Evolutionary conservation across 2,113 vertebrate species (phyloP), one percentile per base, ranked within the genome.

Genomic region (Epinephelus lanceolatus): DNA sequence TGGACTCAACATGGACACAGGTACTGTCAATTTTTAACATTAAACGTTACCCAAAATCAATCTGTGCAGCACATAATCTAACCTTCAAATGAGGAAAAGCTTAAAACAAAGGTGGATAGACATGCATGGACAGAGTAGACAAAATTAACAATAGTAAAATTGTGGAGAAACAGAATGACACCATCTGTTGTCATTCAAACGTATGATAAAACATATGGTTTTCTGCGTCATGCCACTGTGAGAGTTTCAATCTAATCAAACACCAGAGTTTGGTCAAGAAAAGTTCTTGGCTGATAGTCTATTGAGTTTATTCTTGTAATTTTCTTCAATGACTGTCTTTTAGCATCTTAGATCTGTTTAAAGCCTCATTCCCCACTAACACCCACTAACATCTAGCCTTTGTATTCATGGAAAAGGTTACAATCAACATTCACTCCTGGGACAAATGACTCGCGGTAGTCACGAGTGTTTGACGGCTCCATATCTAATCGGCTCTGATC

Each of bases 1-100:
- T 86, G 93, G 97, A 92, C 96, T 99, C 92, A 97, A 97, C 76
- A 95, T 98, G 93, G 98, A 99, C 6, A 84, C 98, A 97, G 98
- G 98, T 99, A 97, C 93, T 13, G 8, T 27, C n/a, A 13, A 0
- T 21, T 30, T 52, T 40, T n/a, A 5, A 62, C 37, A 0, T 37
- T 21, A 62, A 66, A 25, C 17, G 9, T 30, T 19, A 11, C 5
- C 18, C 37, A 45, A 61, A 21, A 80, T n/a, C 33, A 19, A 27
- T 55, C 30, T 51, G 18, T 19, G 15, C 13, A 25, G 9, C 15
- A 23, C 1, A 8, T 2, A 37, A 52, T 71, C 27, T 13, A 13
- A 45, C 18, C 30, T 70, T 70, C 8, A 56, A 18, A 40, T 56
- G 13, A 47, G 11, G 17, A 19, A 19, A 27, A 45, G 4, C n/a